phyloP scores from a whole-genome alignment of 2,113 vertebrate genomes.

The Cricetomys ansorgei region DNA sequence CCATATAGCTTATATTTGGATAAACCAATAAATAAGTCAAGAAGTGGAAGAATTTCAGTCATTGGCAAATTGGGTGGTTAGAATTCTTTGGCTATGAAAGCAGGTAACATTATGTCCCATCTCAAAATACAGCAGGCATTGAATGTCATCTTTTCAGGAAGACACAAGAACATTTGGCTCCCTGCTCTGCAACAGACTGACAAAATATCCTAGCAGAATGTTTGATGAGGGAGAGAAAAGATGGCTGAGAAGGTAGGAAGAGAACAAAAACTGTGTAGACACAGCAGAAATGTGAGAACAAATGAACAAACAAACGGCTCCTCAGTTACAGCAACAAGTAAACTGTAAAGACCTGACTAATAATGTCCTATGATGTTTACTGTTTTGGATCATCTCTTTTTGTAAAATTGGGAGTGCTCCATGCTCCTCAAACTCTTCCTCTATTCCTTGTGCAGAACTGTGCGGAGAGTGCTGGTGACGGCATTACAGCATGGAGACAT shows the following conservation, averaged over 20 bases:
- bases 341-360: not conserved
- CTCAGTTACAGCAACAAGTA: not conserved
- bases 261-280: not conserved
- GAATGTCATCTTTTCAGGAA: not conserved
- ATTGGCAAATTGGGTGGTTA: not conserved
- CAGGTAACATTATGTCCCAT: not conserved
- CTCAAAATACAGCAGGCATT: not conserved
- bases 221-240: not conserved
- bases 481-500: not conserved
- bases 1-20: not conserved
- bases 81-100: constrained; percentile 7
- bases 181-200: constrained; percentile 11
- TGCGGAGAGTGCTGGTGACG: not conserved
- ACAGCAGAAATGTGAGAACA: not conserved
- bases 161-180: not conserved
- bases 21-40: not conserved
- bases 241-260: not conserved
- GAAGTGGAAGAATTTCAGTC: not conserved
- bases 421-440: constrained; percentile 7
- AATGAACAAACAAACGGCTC: not conserved
- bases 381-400: not conserved
- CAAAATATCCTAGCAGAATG: not conserved
- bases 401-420: not conserved
- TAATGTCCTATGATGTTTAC: not conserved
- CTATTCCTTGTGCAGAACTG: constrained; percentile 2